Percentiles rank a stretch among this genome's conserved stretches.
phyloP scores from a whole-genome alignment of 2,113 vertebrate species.

The Mionectes macconnelli region DNA sequence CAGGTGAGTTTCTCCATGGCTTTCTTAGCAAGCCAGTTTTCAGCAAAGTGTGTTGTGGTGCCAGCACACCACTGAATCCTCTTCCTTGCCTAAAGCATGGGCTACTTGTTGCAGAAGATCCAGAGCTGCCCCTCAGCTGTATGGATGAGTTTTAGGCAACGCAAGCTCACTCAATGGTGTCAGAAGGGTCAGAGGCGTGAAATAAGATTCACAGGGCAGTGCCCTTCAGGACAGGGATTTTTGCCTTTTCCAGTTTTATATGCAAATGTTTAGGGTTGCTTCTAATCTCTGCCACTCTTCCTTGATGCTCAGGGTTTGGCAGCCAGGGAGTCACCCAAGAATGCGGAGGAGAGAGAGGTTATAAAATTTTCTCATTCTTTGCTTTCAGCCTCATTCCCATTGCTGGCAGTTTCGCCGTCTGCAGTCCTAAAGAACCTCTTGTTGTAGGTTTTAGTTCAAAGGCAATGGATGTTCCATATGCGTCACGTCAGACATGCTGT shows the following conservation, averaged over 20 bases:
- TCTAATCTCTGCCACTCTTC: not conserved
- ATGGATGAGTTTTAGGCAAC: not conserved
- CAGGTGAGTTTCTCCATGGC: not conserved
- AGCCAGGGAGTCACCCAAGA: not conserved
- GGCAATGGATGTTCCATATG: not conserved
- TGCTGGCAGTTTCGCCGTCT: not conserved
- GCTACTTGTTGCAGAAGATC: not conserved
- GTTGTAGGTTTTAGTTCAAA: not conserved
- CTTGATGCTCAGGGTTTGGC: rapidly evolving
- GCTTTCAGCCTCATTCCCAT: not conserved
- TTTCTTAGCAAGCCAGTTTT: not conserved
- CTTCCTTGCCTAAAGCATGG: not conserved
- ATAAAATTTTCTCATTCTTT: not conserved
- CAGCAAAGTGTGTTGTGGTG: not conserved
- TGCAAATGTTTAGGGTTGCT: not conserved
- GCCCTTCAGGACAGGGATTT: not conserved
- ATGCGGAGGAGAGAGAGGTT: not conserved
- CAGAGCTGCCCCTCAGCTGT: not conserved
- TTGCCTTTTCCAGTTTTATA: not conserved
- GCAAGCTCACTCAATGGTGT: not conserved
- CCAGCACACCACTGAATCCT: not conserved
- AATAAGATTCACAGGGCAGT: not conserved
- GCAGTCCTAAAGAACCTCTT: not conserved
- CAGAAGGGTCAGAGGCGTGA: not conserved
- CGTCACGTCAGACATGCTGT: not conserved